Conservation (phyloP, 2,113 vertebrate genomes). For the Hippocampus abdominalis region DNA sequence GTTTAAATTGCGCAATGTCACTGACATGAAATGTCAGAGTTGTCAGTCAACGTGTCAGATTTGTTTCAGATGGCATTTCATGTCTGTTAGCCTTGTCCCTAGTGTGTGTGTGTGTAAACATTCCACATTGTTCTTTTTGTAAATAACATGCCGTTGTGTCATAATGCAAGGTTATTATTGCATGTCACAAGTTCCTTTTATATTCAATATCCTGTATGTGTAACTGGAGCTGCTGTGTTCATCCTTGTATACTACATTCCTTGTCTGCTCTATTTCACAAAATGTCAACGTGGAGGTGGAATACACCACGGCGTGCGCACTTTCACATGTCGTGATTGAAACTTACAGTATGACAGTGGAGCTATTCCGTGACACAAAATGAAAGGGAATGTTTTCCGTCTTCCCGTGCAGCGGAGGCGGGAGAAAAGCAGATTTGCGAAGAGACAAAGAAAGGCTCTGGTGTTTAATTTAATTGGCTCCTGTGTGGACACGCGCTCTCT, state of each 20-base stretch:
- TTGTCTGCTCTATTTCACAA: neutral
- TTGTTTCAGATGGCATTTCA: neutral
- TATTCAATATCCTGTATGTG: no score
- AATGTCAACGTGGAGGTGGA: neutral
- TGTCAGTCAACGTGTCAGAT: neutral
- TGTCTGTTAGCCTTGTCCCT: neutral
- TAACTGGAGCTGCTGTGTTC: no score
- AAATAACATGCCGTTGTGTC: neutral
- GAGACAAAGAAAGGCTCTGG: conserved; percentile 31
- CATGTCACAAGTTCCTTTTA: no score
- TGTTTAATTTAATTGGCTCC: conserved; percentile 59
- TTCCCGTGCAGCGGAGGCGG: conserved; percentile 12
- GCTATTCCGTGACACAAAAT: conserved; percentile 19
- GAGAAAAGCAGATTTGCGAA: conserved; percentile 11
- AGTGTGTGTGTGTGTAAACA: neutral
- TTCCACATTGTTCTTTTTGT: neutral
- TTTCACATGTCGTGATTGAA: neutral
- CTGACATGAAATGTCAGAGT: neutral
- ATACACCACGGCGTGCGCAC: neutral
- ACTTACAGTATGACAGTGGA: neutral
- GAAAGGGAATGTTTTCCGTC: conserved; percentile 25
- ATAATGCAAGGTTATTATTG: neutral
- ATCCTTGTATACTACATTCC: no score
- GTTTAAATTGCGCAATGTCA: neutral
- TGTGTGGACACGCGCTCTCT: conserved; percentile 51